Percentiles rank a stretch among this genome's conserved stretches.
These are phyloP conservation scores for Syrphus vitripennis DNA, from an alignment of 2,888 invertebrate genomes.

Conservation along the genomic window DNA sequence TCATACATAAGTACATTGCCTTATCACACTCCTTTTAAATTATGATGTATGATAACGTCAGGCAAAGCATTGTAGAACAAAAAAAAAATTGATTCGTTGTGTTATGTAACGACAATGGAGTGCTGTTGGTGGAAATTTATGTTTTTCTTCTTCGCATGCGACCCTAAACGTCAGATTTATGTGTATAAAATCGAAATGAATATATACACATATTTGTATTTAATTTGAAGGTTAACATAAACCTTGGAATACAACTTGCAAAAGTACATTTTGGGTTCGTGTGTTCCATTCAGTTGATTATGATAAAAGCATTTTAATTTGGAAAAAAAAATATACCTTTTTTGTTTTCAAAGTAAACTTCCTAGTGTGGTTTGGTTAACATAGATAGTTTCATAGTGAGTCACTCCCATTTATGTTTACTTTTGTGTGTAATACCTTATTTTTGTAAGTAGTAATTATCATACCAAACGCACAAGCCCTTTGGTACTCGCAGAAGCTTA, in stretches of 20 bases:
- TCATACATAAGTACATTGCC: neutral
- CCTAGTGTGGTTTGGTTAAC: neutral
- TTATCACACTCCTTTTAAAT: neutral
- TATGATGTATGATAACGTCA: constrained; percentile 2
- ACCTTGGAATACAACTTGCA: neutral
- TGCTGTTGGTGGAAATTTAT: constrained; percentile 3
- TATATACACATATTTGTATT: neutral
- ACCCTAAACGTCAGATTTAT: constrained; percentile 11
- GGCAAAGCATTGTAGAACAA: neutral
- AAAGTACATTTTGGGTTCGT: neutral
- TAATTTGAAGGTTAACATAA: neutral
- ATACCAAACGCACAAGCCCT: neutral
- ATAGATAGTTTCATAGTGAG: neutral
- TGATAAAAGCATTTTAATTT: neutral
- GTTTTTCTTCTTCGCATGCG: constrained; percentile 17
- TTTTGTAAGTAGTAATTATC: neutral
- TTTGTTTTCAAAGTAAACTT: neutral
- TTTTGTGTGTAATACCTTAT: neutral
- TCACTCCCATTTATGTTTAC: neutral
- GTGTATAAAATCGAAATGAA: neutral
- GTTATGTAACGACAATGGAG: constrained; percentile 16
- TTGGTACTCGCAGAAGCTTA: neutral
- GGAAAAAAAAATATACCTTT: neutral
- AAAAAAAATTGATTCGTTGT: constrained; percentile 11
- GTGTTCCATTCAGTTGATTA: constrained; percentile 2